Conservation (phyloP, 2,797 vertebrate species). For the Gallirallus australis region DNA sequence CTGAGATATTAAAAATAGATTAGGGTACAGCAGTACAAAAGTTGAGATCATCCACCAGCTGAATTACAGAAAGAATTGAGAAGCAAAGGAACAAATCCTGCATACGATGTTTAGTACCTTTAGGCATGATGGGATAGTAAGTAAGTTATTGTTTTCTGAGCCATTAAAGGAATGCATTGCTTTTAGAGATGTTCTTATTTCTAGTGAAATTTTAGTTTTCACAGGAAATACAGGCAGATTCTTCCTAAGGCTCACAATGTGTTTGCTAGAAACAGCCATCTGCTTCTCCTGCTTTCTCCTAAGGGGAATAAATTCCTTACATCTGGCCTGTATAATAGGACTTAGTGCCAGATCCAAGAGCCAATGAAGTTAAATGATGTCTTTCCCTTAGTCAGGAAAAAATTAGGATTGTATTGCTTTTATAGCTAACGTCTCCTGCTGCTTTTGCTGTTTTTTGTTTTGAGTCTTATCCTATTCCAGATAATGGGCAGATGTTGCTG, state of each 20-base stretch:
- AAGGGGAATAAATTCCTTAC: constrained; percentile 62
- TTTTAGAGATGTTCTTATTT: constrained; percentile 42
- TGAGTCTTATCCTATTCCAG: neutral
- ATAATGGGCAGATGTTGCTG: constrained; percentile 64
- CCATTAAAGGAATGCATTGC: constrained; percentile 30
- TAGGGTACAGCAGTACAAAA: constrained; percentile 4
- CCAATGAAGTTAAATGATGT: constrained; percentile 65
- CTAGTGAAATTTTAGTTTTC: constrained; percentile 41
- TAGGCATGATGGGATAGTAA: constrained; percentile 41
- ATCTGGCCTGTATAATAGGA: constrained; percentile 61
- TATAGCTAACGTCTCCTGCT: constrained; percentile 55
- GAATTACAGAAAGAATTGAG: neutral
- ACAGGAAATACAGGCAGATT: constrained; percentile 33
- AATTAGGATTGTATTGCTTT: constrained; percentile 45
- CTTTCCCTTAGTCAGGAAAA: constrained; percentile 73
- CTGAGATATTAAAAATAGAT: constrained; percentile 58
- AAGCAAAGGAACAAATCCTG: constrained; percentile 3
- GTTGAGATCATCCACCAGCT: constrained; percentile 16
- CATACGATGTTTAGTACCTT: neutral
- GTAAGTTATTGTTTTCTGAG: constrained; percentile 55
- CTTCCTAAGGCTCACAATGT: constrained; percentile 41
- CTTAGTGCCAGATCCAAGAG: constrained; percentile 53
- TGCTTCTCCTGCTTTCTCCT: constrained; percentile 53
- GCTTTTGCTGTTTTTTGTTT: constrained; percentile 12
- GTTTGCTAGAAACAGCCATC: constrained; percentile 59